Base-by-base conservation (phyloP, 2,113 vertebrate genomes). In the Saccopteryx leptura region DNA sequence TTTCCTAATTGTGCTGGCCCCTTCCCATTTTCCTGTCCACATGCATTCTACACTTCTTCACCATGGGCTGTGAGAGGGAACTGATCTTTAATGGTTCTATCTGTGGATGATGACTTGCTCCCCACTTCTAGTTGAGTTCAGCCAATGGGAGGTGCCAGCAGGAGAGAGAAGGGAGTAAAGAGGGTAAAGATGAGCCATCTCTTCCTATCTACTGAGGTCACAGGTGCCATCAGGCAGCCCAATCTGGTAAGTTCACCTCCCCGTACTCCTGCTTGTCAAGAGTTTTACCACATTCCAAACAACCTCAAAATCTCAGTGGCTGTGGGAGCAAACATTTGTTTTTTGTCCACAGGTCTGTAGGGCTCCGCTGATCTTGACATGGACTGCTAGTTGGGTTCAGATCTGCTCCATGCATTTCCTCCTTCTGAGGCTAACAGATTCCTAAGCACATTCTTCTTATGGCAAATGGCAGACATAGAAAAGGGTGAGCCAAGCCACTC, bases 51-150 rank as follows among this genome's bases (percentile, higher is more conserved):
- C 23, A 15, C 61, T 87, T 66, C 50, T 12, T 14, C 19, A 71
- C 63, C 28, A 7, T 1, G 33, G 3, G 7, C 48, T 26, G 9
- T 15, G 28, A 17, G 8, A 0, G 23, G 10, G 50, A 10, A 12
- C 82, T 85, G 39, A 6, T 56, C 21, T 48, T 86, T 9, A 14
- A 26, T 8, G 9, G 11, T 4, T 7, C 48, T 21, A 2, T 28
- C 56, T 48, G 24, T 9, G 23, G 52, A 28, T 65, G 52, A 28
- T 65, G 33, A 26, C 21, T 94, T 87, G 19, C 28, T 69, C 52
- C 60, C 52, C 9, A 54, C 9, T 46, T 33, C 28, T 13, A 78
- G 48, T 33, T 81, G 74, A 58, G 50, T 54, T 61, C 50, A 61
- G 26, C 12, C 23, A 33, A n/a, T 4, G 4, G 8, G 9, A 60